Base-by-base conservation (phyloP, 2,797 vertebrate species). In the Delichon dasypus region DNA sequence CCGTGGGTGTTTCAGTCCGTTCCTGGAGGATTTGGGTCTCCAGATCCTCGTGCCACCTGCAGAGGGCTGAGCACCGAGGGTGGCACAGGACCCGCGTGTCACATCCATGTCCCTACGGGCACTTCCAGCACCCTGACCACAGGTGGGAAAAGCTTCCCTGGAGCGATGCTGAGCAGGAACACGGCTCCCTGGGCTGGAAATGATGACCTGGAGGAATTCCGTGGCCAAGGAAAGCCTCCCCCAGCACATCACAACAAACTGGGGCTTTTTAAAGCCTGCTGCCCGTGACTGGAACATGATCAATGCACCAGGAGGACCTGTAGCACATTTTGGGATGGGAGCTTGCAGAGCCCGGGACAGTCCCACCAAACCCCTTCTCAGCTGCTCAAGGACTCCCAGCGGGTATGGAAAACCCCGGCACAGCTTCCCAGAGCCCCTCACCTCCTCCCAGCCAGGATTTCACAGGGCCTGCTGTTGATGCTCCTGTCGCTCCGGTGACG, bases 391-490 rank as follows among this genome's bases (percentile, higher is more conserved):
- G 27, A 6, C 9, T 26, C 66, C 66, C 22, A 17, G 70, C 1
- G 26, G 51, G 10, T 19, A 32, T 45, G 55, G 47, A 25, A 32
- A 75, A 27, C 36, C 8, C 0, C 1, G n/a, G 17, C 7, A 8
- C 14, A n/a, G 60, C 64, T 55, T 8, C 65, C 51, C 70, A 16
- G 2, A 57, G 19, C 29, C 30, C 36, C 98, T 98, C 96, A 99
- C 99, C 99, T 99, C 94, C 97, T 97, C 61, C 98, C 98, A 25
- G 95, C 53, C 73, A 99, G 98, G 64, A 99, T 96, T 84, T 99
- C 98, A 96, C 99, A 99, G 2, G 98, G 98, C 45, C 98, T 97
- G 92, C 94, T 98, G 98, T 99, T 99, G 96, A 99, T 97, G 85
- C 86, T 73, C 12, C 85, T 96, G 97, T 99, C 99, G 4, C 98